phyloP scores from a whole-genome alignment of 2,113 vertebrate genomes.

The Myrmecobius fasciatus region DNA sequence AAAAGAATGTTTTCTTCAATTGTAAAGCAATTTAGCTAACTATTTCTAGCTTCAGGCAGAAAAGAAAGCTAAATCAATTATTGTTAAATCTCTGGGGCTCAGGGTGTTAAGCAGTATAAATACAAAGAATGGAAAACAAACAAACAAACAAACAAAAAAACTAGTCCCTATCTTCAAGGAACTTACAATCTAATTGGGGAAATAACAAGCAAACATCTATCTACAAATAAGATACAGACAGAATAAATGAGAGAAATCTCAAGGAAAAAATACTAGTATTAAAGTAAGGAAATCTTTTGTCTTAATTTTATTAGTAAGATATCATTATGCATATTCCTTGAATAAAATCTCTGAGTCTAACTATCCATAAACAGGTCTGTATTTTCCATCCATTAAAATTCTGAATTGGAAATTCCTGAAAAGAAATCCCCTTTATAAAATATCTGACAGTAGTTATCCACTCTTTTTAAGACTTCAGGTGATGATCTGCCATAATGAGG shows the following conservation, averaged over 20 bases:
- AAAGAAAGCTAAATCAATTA: conserved; percentile 17
- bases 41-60: conserved; percentile 46
- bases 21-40: conserved; percentile 43
- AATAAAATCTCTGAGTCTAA: background rate
- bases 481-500: background rate
- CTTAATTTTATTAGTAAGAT: background rate
- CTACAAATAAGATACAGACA: background rate
- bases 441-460: background rate
- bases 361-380: background rate
- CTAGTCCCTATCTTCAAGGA: background rate
- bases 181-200: background rate
- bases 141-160: background rate
- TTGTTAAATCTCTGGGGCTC: background rate
- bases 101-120: background rate
- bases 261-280: background rate
- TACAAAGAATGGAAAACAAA: background rate
- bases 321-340: background rate
- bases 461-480: background rate
- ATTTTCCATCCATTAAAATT: background rate
- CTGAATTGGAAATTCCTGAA: background rate
- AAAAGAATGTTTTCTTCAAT: conserved; percentile 26
- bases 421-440: background rate
- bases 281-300: background rate
- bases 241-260: background rate
- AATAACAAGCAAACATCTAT: background rate